Conservation (phyloP, 53 echinoderm and acorn worm species). For the Holothuria scabra region DNA sequence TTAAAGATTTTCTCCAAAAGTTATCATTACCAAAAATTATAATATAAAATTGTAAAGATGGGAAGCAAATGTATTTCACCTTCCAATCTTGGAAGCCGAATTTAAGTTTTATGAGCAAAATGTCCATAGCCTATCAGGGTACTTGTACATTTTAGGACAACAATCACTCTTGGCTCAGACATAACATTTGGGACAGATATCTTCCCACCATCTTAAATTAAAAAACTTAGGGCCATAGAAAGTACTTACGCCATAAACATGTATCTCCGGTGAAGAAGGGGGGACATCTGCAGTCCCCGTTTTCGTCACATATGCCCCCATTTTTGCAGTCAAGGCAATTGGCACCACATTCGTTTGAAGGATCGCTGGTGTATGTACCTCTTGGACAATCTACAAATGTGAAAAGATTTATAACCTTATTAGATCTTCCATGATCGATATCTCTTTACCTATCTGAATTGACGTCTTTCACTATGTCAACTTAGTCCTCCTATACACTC, state of each 20-base stretch:
- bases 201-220: not conserved
- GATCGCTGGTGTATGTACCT: not conserved
- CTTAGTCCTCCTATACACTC: too few species aligned
- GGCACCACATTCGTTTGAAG: not conserved
- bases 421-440: not conserved
- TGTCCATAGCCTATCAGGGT: too few species aligned
- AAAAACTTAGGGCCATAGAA: not conserved
- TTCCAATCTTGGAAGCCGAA: too few species aligned
- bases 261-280: conserved; percentile 1
- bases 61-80: too few species aligned
- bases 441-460: not conserved
- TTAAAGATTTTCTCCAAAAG: too few species aligned
- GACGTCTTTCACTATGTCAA: too few species aligned
- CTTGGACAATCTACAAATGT: conserved; percentile 12
- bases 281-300: conserved; percentile 9
- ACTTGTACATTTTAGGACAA: too few species aligned
- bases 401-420: not conserved
- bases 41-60: too few species aligned
- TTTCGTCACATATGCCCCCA: conserved; percentile 6
- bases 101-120: too few species aligned
- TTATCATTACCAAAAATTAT: too few species aligned
- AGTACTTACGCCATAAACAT: conserved; percentile 25
- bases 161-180: too few species aligned
- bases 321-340: not conserved
- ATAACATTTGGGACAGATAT: too few species aligned